A percentile compares a stretch with the other conserved stretches of the same genome.
These are phyloP conservation scores for Dunckerocampus dactyliophorus DNA, from an alignment of 2,113 vertebrate species.

Conservation along the genomic window DNA sequence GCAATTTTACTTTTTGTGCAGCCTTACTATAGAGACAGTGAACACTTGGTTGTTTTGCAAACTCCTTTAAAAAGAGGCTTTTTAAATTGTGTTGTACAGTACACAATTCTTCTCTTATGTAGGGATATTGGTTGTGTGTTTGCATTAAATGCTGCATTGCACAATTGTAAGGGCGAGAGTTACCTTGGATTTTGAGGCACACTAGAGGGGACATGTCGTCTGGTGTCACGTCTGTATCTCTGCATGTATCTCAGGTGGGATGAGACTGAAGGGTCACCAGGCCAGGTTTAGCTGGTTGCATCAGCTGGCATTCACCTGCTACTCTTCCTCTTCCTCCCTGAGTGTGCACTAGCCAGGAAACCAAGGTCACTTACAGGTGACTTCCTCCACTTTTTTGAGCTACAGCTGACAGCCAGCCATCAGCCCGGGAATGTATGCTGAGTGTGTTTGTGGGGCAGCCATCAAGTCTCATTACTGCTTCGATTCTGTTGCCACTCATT, in stretches of 20 bases:
- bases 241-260: constrained; percentile 40
- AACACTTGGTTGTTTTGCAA: too few species aligned
- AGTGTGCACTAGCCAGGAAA: constrained; percentile 35
- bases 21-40: too few species aligned
- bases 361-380: constrained; percentile 59
- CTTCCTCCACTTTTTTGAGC: constrained; percentile 25
- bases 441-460: constrained; percentile 38
- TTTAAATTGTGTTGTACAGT: too few species aligned
- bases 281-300: constrained; percentile 39
- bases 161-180: too few species aligned
- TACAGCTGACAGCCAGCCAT: constrained; percentile 46
- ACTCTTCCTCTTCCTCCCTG: constrained; percentile 14
- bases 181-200: not conserved
- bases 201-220: not conserved
- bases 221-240: constrained; percentile 9
- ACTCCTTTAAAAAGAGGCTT: too few species aligned
- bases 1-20: too few species aligned
- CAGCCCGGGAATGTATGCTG: constrained; percentile 11
- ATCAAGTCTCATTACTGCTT: constrained; percentile 35
- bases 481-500: not conserved
- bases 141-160: too few species aligned
- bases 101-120: too few species aligned
- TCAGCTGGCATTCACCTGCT: constrained; percentile 46
- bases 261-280: constrained; percentile 28
- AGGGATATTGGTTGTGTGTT: too few species aligned